Percentiles rank a stretch among this genome's conserved stretches.
These are phyloP conservation scores for Zaprionus capensis DNA, from an alignment of 1,140 invertebrate species.

Conservation along the genomic window DNA sequence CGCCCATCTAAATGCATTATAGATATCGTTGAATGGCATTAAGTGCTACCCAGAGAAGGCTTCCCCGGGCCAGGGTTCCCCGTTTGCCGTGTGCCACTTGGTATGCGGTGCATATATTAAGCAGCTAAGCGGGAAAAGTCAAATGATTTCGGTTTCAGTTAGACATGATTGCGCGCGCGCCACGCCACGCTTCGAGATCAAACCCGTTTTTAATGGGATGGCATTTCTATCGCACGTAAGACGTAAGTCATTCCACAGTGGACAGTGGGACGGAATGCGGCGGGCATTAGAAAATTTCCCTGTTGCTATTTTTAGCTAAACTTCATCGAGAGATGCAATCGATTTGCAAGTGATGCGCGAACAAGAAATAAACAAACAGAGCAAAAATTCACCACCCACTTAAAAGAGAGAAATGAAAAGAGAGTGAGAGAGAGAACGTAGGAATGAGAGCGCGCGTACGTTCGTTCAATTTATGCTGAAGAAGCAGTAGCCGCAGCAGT, in stretches of 20 bases:
- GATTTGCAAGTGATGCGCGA: constrained; percentile 71
- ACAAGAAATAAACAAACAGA: constrained; percentile 62
- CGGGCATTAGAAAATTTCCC: constrained; percentile 64
- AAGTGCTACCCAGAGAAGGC: not conserved
- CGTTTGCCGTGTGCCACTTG: constrained; percentile 26
- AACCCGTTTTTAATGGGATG: constrained; percentile 75
- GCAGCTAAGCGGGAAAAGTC: constrained; percentile 61
- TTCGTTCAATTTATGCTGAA: constrained; percentile 9
- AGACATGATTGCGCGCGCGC: constrained; percentile 61
- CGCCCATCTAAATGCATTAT: constrained; percentile 50
- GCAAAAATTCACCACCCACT: constrained; percentile 63
- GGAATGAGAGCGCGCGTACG: constrained; percentile 16
- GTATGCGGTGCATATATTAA: constrained; percentile 45
- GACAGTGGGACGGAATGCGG: constrained; percentile 60
- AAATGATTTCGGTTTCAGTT: constrained; percentile 76
- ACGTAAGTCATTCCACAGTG: not conserved
- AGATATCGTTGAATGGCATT: constrained; percentile 24
- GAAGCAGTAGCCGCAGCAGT: constrained; percentile 31
- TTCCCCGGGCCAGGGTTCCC: constrained; percentile 37
- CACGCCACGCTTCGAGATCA: constrained; percentile 66
- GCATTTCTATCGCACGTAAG: constrained; percentile 52
- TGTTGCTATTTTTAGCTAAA: constrained; percentile 74
- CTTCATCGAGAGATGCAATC: constrained; percentile 68
- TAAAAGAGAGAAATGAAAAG: constrained; percentile 28
- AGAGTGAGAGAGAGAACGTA: constrained; percentile 21